Evolutionary conservation across 2,888 invertebrate genomes (phyloP), one percentile per base, ranked within the genome.

Genomic region (Pyrrhosoma nymphula): DNA sequence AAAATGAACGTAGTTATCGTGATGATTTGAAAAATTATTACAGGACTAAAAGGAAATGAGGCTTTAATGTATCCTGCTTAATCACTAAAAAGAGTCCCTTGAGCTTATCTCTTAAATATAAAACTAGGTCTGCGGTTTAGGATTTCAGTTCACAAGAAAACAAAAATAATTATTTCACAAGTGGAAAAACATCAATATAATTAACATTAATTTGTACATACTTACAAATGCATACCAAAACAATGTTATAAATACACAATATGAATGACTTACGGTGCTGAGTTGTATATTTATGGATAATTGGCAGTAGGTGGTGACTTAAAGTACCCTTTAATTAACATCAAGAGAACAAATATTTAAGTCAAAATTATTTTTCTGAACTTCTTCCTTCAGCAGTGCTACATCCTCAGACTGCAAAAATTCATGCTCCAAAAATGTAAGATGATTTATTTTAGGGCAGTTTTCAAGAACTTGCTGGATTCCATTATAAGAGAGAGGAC

Each of bases 331-430:
- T 91, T 69, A 93, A 63, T 93, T 93, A 20, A 93, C 63, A 63
- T 69, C 93, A 10, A 93, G 56, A 39, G 93, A 93, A 60, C 93
- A 93, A 93, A 93, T 93, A n/a, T 95, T 95, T 26, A 96, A 88
- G 95, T 96, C 95, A 39, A 95, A 95, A 95, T 96, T 96, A 56
- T 95, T 96, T 56, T 91, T 35, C n/a, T 88, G 56, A n/a, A 95
- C 95, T 93, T 96, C 95, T 60, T 95, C 95, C 30, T 95, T 93
- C 10, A 96, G 47, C 55, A 93, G 55, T 23, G 95, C 90, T n/a
- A 95, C 95, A 88, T 96, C 95, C 26, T 95, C 90, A 39, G 88
- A 39, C 55, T 47, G 93, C 30, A 95, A 90, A 30, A 89, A 63
- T n/a, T 88, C 90, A 95, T 95, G 95, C 30, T 95, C 82, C 56